Base-by-base conservation (phyloP, 2,113 vertebrate genomes). In the Cyanoramphus novaezelandiae region DNA sequence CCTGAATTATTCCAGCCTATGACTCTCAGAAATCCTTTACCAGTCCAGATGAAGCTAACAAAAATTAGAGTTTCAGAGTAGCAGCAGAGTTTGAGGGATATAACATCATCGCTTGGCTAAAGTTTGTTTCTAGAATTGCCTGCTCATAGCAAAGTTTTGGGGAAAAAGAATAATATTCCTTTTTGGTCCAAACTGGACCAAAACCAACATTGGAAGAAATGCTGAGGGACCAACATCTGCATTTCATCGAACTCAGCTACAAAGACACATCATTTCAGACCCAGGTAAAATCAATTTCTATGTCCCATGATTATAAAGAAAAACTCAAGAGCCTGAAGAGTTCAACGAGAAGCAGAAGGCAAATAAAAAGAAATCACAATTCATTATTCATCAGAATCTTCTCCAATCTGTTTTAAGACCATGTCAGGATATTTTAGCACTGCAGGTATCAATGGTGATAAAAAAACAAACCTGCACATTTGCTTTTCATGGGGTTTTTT, bases 301-400 rank as follows among this genome's bases (percentile, higher is more conserved):
- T 79, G 55, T 43, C 53, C 33, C 68, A 21, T 39, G 75, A 86
- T 86, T 60, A 65, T 76, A 88, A 59, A 95, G 90, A 59, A 50
- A 87, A 95, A 65, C 23, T 88, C 37, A 49, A 95, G 78, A 91
- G 41, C 37, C 41, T 52, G 28, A 69, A 81, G 82, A 94, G 90
- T 94, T 93, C 94, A 96, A 81, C 64, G 55, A 88, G 81, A 84
- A 91, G 86, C 81, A 95, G 88, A 95, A 95, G 89, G 78, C 78
- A 89, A 95, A 94, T 52, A 82, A 92, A 92, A 94, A 80, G 59
- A 85, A 95, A 90, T 95, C 90, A 86, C 82, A 94, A 88, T 93
- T 95, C 94, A 85, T 95, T 93, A 94, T 94, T 94, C 93, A 96
- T 94, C 90, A 83, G 50, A 86, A 67, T 92, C 55, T 88, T 94